Evolutionary conservation across 2,888 invertebrate genomes (phyloP).

Genomic region (Periphyllus acericola): DNA sequence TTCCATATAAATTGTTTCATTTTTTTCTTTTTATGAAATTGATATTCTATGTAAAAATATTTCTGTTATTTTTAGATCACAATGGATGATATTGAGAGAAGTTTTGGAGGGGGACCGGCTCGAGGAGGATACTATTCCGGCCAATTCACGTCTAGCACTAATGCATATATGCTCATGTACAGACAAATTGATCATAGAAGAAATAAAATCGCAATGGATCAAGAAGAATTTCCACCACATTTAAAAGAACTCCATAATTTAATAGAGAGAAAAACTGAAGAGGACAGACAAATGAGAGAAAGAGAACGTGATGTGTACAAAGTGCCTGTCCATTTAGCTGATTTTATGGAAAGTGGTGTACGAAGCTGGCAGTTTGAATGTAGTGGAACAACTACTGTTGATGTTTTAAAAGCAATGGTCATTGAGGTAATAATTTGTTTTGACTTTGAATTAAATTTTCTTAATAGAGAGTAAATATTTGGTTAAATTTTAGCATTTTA

Average conservation of each 20-base stretch:
- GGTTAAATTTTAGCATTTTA: slow-evolving; percentile 25
- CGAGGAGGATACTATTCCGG: slow-evolving; percentile 77
- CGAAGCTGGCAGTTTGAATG: slow-evolving; percentile 72
- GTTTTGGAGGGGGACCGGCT: slow-evolving; percentile 80
- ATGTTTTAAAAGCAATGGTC: slow-evolving; percentile 72
- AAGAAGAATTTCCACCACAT: slow-evolving; percentile 80
- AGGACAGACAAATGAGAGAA: slow-evolving; percentile 72
- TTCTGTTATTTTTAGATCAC: slow-evolving; percentile 72
- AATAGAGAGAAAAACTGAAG: slow-evolving; percentile 76
- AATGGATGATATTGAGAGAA: slow-evolving; percentile 82
- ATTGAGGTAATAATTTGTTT: slow-evolving; percentile 68
- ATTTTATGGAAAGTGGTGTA: slow-evolving; percentile 71
- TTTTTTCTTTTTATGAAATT: background rate
- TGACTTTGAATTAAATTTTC: background rate
- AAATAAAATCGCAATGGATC: slow-evolving; percentile 74
- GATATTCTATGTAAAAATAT: slow-evolving; percentile 3
- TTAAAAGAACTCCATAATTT: slow-evolving; percentile 74
- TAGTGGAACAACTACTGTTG: slow-evolving; percentile 73
- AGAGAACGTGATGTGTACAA: slow-evolving; percentile 74
- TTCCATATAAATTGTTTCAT: background rate
- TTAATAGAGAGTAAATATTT: background rate
- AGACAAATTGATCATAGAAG: slow-evolving; percentile 76
- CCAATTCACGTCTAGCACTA: slow-evolving; percentile 82
- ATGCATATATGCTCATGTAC: slow-evolving; percentile 93
- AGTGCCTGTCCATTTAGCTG: slow-evolving; percentile 74